Conservation (phyloP, 1,140 invertebrate species). For the Anagrus nilaparvatae region DNA sequence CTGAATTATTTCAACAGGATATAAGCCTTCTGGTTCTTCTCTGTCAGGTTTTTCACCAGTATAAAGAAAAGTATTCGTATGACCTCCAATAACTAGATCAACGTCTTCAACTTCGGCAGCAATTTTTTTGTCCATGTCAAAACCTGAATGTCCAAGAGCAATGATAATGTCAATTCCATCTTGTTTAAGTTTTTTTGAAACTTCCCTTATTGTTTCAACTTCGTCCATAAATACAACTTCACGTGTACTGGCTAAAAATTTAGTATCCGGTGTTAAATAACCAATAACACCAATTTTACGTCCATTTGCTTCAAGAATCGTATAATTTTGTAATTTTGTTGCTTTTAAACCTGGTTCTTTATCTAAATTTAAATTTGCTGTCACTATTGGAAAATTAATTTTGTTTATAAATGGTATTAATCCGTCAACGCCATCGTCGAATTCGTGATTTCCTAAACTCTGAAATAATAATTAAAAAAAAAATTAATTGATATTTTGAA, state of each 20-base stretch:
- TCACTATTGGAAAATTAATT: constrained; percentile 58
- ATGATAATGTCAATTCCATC: constrained; percentile 77
- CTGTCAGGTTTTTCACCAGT: constrained; percentile 53
- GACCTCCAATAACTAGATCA: constrained; percentile 80
- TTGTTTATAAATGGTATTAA: constrained; percentile 68
- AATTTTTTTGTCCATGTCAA: constrained; percentile 63
- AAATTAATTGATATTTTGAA: too few species aligned
- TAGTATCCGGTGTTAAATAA: constrained; percentile 78
- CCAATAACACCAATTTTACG: constrained; percentile 75
- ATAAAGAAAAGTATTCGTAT: constrained; percentile 83
- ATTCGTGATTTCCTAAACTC: constrained; percentile 93
- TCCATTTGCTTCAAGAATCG: constrained; percentile 51
- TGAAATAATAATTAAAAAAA: too few species aligned
- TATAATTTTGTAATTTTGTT: constrained; percentile 49
- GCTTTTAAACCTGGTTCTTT: constrained; percentile 50
- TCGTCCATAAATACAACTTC: constrained; percentile 68
- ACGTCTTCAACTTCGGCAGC: constrained; percentile 67
- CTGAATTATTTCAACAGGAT: constrained; percentile 68
- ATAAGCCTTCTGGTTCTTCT: constrained; percentile 59
- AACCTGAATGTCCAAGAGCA: constrained; percentile 83
- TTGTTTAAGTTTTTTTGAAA: constrained; percentile 53
- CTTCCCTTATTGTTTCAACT: constrained; percentile 54
- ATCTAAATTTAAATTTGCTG: constrained; percentile 64
- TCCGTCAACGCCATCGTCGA: constrained; percentile 69
- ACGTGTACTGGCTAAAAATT: constrained; percentile 47